These are phyloP conservation scores for Drosophila mojavensis DNA, from an alignment of 1,140 invertebrate species.

Conservation along the genomic window DNA sequence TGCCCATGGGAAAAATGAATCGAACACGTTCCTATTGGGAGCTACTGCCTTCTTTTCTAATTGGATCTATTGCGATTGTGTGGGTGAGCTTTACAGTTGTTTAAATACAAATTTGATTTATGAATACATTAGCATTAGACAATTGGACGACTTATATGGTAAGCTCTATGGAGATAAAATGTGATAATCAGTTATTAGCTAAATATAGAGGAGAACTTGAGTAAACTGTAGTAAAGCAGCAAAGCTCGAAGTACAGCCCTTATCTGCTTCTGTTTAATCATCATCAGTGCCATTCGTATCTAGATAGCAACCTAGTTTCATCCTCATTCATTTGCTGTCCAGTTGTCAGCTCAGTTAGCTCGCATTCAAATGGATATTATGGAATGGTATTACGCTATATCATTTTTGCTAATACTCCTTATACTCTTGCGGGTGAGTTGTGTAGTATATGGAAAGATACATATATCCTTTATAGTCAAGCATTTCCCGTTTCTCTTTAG, in stretches of 20 bases:
- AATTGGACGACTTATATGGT: slow-evolving; percentile 6
- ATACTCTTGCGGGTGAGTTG: slow-evolving; percentile 45
- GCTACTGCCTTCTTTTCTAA: background rate
- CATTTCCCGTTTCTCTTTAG: slow-evolving; percentile 8
- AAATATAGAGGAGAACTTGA: slow-evolving; percentile 30
- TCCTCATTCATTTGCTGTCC: slow-evolving; percentile 22
- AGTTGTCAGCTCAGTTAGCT: background rate
- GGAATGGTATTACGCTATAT: slow-evolving; percentile 40
- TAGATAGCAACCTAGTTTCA: slow-evolving; percentile 7
- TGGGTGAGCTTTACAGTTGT: slow-evolving; percentile 4
- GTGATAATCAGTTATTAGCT: slow-evolving; percentile 12
- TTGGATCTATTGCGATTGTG: background rate
- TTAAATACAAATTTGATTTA: no score
- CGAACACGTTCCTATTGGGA: background rate
- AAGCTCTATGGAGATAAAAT: slow-evolving; percentile 9
- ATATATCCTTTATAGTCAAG: background rate
- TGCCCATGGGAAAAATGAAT: background rate
- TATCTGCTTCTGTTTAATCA: background rate
- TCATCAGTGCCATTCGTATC: background rate
- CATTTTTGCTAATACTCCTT: slow-evolving; percentile 31
- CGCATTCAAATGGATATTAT: slow-evolving; percentile 23
- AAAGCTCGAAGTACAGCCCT: slow-evolving; percentile 4
- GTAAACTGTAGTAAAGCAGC: slow-evolving; percentile 29
- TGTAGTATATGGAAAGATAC: background rate
- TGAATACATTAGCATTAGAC: background rate